A percentile compares a stretch with the other conserved stretches of the same genome.
Conservation (phyloP, 2,113 vertebrate species). For the Delphinapterus leucas region DNA sequence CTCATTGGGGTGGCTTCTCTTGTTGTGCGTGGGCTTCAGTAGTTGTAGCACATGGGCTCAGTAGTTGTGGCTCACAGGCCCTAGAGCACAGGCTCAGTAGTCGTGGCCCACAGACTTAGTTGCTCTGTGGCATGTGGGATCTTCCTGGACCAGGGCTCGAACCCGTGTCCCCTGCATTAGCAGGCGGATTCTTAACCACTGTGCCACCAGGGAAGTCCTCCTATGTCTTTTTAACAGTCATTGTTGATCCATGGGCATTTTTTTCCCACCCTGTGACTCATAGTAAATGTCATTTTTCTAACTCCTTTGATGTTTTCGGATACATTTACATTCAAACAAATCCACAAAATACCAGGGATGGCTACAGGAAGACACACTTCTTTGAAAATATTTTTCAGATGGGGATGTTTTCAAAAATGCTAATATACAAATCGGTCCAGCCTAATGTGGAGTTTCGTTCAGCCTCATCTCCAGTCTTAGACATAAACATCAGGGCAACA, state of each 20-base stretch:
- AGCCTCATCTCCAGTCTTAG: slow-evolving; percentile 53
- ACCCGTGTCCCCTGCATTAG: too few relatives aligned
- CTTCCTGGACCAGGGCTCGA: too few relatives aligned
- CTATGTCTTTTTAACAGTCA: slow-evolving; percentile 16
- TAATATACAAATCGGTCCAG: slow-evolving; percentile 23
- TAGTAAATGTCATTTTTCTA: slow-evolving; percentile 46
- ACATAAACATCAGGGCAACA: slow-evolving; percentile 73
- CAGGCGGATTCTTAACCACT: too few relatives aligned
- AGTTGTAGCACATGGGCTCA: too few relatives aligned
- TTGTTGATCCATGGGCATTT: background rate
- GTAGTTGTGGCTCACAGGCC: too few relatives aligned
- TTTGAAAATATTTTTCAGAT: slow-evolving; percentile 78
- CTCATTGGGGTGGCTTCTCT: too few relatives aligned
- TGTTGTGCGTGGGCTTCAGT: too few relatives aligned
- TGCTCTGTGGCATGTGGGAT: too few relatives aligned
- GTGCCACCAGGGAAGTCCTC: too few relatives aligned
- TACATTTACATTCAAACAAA: slow-evolving; percentile 62
- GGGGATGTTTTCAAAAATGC: slow-evolving; percentile 68
- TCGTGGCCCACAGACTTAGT: too few relatives aligned
- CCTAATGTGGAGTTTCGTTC: slow-evolving; percentile 55
- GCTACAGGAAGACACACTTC: slow-evolving; percentile 51
- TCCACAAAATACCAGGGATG: slow-evolving; percentile 63
- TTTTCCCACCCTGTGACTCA: slow-evolving; percentile 10
- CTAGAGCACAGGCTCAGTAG: too few relatives aligned
- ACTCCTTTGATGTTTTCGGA: slow-evolving; percentile 54